These are phyloP conservation scores for Callocephalon fimbriatum DNA, from an alignment of 2,113 vertebrate genomes.

Conservation along the genomic window DNA sequence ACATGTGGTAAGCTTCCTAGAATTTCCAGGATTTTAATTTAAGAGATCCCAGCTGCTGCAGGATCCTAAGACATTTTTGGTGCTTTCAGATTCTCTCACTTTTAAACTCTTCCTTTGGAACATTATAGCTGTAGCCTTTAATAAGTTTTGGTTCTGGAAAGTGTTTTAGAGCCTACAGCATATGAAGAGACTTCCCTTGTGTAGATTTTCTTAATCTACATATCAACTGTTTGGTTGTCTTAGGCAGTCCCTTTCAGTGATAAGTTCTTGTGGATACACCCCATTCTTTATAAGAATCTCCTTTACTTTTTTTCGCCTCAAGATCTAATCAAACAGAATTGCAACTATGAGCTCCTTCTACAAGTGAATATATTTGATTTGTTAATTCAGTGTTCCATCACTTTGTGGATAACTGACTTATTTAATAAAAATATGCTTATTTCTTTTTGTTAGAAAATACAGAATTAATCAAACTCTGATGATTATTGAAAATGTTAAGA, in stretches of 20 bases:
- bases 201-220: neutral
- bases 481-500: neutral
- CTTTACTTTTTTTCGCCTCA: neutral
- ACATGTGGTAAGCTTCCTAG: neutral
- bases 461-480: neutral
- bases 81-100: neutral
- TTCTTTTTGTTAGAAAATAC: neutral
- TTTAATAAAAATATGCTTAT: neutral
- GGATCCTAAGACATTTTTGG: neutral
- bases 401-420: neutral
- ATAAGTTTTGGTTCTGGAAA: neutral
- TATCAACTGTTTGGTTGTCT: neutral
- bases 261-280: neutral
- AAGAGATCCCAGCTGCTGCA: neutral
- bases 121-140: neutral
- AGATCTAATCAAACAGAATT: neutral
- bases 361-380: neutral
- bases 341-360: neutral
- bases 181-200: neutral
- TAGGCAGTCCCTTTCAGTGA: neutral
- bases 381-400: neutral
- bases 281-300: neutral
- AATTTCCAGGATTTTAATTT: neutral
- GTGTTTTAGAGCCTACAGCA: neutral
- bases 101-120: neutral